phyloP scores from a whole-genome alignment of 1,140 invertebrate species.

The Aplysia californica region DNA sequence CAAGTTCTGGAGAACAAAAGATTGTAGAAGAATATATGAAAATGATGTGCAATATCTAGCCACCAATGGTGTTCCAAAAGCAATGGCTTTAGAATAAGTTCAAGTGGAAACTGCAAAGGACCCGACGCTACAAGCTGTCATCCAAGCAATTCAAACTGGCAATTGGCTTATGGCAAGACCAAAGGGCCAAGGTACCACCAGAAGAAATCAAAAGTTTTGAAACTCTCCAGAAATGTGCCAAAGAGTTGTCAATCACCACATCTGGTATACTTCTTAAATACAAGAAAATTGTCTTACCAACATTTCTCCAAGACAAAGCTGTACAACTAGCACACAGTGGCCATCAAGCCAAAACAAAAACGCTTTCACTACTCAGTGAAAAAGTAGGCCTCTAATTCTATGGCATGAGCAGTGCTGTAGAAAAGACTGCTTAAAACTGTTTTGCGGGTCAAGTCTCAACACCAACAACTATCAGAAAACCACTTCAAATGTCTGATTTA shows the following conservation, averaged over 20 bases:
- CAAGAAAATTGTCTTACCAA: neutral
- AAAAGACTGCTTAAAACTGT: neutral
- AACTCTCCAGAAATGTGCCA: neutral
- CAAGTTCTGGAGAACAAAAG: neutral
- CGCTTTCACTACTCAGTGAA: too few relatives aligned
- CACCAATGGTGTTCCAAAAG: neutral
- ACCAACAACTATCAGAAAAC: neutral
- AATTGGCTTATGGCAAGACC: neutral
- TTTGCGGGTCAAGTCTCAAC: neutral
- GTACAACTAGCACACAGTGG: neutral
- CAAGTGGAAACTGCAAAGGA: neutral
- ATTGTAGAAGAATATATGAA: conserved; percentile 12
- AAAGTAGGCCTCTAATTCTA: too few relatives aligned
- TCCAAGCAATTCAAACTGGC: neutral
- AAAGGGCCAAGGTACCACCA: neutral
- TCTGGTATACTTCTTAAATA: neutral
- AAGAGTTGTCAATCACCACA: neutral
- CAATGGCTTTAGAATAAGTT: neutral
- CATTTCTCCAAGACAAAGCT: neutral
- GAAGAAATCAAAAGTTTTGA: neutral
- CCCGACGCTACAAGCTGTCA: neutral
- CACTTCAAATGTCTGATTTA: too few relatives aligned
- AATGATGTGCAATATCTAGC: conserved; percentile 3
- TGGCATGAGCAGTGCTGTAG: neutral
- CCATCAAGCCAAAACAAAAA: neutral